Base-by-base conservation (phyloP, 2,797 vertebrate species). In the Leucoraja ocellata region DNA sequence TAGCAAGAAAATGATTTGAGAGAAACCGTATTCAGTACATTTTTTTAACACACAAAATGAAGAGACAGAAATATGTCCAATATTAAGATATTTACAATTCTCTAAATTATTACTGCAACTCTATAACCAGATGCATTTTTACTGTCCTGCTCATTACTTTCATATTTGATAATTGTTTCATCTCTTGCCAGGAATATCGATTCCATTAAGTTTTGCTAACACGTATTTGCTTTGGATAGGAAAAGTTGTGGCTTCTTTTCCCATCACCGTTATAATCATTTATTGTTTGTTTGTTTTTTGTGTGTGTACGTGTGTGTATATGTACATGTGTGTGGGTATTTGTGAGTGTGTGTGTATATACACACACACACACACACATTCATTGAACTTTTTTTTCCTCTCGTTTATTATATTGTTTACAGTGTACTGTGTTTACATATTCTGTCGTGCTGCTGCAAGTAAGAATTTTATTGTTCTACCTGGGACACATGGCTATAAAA, bases 61-160 rank as follows among this genome's bases (percentile, higher is more conserved):
- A 88, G 5, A 63, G 5, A 63, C 84, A 88, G 14, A 36, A 88
- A 9, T 68, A 65, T 88, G 63, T 36, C 28, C 61, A 68, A 68
- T 32, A 36, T 88, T 88, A 63, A 88, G 63, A 88, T 88, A 88
- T 68, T 68, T 88, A 88, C 61, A 88, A 68, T 88, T 88, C 84
- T 9, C 61, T 68, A 88, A 88, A 88, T 7, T 88, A 88, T 88
- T 68, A 68, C 14, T 36, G 63, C 61, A 65, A 68, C 61, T 68
- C 84, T 32, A 88, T 32, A 21, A 36, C 4, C 14, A 36, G 84
- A 9, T 68, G 61, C 2, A 61, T 88, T 88, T 68, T 88, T 21
- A 21, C 36, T 88, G 61, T 88, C 63, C 61, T 36, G n/a, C 32
- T 23, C 23, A 88, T 88, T 88, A 68, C 36, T 88, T 8, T 32